phyloP scores from a whole-genome alignment of 1,140 invertebrate genomes.

The Archivesica marissinica region DNA sequence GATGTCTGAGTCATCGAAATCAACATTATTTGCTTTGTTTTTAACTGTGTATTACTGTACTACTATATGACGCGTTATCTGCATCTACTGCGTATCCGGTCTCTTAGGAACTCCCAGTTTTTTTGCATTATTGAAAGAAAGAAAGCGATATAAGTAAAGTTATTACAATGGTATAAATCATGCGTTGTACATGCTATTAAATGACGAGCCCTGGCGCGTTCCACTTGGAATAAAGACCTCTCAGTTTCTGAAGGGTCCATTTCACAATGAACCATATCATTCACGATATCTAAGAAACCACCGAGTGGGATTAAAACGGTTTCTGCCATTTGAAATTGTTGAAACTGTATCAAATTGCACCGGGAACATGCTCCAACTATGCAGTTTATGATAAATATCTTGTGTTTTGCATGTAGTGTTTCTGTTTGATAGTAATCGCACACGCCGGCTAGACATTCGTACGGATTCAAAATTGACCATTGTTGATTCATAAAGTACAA shows the following conservation, averaged over 20 bases:
- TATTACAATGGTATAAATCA: neutral
- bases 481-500: neutral
- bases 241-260: neutral
- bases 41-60: neutral
- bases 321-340: slow-evolving; percentile 51
- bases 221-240: neutral
- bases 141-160: neutral
- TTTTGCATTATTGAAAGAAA: too few species aligned
- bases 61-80: too few species aligned
- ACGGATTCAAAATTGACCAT: neutral
- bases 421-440: neutral
- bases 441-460: neutral
- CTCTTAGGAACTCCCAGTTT: too few species aligned
- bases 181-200: neutral
- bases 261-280: slow-evolving; percentile 30
- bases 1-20: neutral
- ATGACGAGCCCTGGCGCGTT: neutral
- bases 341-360: slow-evolving; percentile 49
- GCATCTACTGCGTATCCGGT: too few species aligned
- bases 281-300: neutral
- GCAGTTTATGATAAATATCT: neutral
- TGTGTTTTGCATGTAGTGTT: neutral
- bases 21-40: slow-evolving; percentile 42
- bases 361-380: neutral
- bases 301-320: slow-evolving; percentile 9